Percentiles rank a stretch among this genome's conserved stretches.
Conservation (phyloP, 2,888 invertebrate species). For the Aporophyla lueneburgensis region DNA sequence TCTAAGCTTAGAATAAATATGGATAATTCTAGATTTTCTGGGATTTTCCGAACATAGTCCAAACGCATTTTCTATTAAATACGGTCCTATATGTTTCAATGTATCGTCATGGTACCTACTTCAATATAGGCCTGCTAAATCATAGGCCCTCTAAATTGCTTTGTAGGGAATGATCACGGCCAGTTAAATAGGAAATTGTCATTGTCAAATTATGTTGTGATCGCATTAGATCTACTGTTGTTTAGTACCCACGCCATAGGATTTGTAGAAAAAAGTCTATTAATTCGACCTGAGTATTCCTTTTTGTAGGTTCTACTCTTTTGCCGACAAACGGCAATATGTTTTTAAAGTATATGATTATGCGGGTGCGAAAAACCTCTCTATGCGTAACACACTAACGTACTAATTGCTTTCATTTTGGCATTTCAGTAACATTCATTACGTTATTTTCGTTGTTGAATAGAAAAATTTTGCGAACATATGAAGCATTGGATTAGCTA, state of each 20-base stretch:
- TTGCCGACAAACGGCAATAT: too few species aligned
- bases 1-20: constrained; percentile 39
- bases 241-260: neutral
- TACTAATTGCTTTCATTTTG: too few species aligned
- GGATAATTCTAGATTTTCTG: constrained; percentile 19
- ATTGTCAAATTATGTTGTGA: neutral
- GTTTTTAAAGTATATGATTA: too few species aligned
- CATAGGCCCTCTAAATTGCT: constrained; percentile 2
- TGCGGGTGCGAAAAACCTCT: too few species aligned
- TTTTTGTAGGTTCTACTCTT: too few species aligned
- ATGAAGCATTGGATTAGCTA: too few species aligned
- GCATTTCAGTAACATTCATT: too few species aligned
- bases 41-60: constrained; percentile 1
- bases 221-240: neutral
- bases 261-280: too few species aligned
- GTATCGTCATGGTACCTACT: neutral
- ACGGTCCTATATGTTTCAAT: neutral
- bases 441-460: too few species aligned
- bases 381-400: too few species aligned
- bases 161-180: neutral
- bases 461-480: too few species aligned
- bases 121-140: neutral
- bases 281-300: too few species aligned
- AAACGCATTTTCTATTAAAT: neutral
- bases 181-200: constrained; percentile 5